phyloP scores from a whole-genome alignment of 2,113 vertebrate genomes.

The Corythoichthys intestinalis region DNA sequence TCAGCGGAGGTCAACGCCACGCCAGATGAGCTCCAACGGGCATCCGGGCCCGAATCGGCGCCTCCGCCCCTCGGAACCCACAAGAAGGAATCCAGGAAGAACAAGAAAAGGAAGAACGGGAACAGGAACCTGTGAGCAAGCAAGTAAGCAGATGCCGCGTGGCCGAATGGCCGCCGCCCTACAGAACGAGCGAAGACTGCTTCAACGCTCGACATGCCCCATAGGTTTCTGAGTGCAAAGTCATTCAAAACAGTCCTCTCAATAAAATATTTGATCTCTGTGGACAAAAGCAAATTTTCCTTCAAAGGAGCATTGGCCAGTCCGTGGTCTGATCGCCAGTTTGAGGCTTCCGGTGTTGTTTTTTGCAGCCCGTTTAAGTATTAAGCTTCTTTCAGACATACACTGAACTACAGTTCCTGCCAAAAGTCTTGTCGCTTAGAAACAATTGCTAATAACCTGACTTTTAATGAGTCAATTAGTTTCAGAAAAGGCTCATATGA shows the following conservation, averaged over 20 bases:
- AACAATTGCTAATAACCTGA: too few relatives aligned
- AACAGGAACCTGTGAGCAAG: background rate
- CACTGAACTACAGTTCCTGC: too few relatives aligned
- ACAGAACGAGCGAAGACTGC: background rate
- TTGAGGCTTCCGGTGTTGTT: too few relatives aligned
- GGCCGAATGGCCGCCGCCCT: background rate
- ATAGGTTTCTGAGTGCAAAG: too few relatives aligned
- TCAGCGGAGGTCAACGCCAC: background rate
- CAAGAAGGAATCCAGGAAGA: constrained; percentile 57
- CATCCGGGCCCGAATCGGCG: background rate
- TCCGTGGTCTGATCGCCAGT: too few relatives aligned
- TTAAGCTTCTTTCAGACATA: too few relatives aligned
- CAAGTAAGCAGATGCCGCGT: background rate
- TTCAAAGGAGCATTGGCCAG: background rate
- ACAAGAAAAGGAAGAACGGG: constrained; percentile 58
- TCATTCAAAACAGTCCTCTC: background rate
- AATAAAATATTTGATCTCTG: background rate
- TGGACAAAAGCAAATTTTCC: background rate
- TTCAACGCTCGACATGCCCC: background rate
- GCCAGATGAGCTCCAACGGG: too few relatives aligned
- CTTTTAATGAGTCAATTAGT: too few relatives aligned
- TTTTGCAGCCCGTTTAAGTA: too few relatives aligned
- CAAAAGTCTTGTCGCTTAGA: too few relatives aligned
- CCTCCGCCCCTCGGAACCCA: constrained; percentile 8
- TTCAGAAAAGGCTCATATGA: too few relatives aligned